phyloP scores from a whole-genome alignment of 2,888 invertebrate species.

The Strigamia maritima region DNA sequence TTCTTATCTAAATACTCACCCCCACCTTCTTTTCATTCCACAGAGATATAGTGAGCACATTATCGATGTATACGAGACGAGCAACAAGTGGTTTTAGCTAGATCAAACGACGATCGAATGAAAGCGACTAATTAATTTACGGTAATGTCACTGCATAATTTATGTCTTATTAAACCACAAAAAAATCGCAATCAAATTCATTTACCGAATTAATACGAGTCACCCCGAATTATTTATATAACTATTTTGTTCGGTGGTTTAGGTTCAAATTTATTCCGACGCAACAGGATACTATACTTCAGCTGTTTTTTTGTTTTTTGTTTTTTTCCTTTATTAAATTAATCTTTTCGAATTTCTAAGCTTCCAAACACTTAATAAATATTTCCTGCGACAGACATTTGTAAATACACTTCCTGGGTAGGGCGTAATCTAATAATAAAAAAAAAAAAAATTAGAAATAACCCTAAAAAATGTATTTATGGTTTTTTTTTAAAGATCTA shows the following conservation, averaged over 20 bases:
- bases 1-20: background rate
- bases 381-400: background rate
- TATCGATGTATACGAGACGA: background rate
- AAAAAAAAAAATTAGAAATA: no score
- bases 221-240: no score
- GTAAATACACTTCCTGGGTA: background rate
- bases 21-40: background rate
- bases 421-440: background rate
- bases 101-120: background rate
- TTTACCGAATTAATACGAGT: no score
- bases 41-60: background rate
- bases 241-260: no score
- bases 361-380: background rate
- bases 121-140: background rate
- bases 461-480: no score
- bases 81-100: background rate
- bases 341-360: no score
- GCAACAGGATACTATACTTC: no score
- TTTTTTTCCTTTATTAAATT: no score
- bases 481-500: no score
- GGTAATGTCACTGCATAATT: background rate
- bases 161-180: background rate
- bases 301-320: no score
- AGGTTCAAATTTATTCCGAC: no score
- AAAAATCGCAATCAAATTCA: background rate